Conservation (phyloP, 2,888 invertebrate genomes). For the Anarsia innoxiella region DNA sequence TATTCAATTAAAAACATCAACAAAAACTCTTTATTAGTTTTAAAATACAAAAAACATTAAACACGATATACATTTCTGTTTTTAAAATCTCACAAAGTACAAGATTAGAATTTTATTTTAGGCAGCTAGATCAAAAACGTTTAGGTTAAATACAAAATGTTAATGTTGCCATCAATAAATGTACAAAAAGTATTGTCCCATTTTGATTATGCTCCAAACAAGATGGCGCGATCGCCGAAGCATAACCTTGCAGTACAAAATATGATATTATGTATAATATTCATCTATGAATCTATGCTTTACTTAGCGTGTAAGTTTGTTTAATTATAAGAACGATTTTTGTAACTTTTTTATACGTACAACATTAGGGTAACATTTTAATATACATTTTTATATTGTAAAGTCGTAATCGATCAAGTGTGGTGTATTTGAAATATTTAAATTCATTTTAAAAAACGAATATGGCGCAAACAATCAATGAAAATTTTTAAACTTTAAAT, state of each 20-base stretch:
- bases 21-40: no score
- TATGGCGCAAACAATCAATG: no score
- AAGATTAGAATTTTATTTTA: conserved; percentile 22
- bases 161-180: conserved; percentile 35
- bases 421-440: no score
- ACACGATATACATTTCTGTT: no score
- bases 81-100: no score
- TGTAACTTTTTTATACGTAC: conserved; percentile 47
- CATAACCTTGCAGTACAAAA: conserved; percentile 72
- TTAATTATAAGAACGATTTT: conserved; percentile 33
- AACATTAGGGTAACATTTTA: conserved; percentile 38
- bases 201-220: conserved; percentile 19
- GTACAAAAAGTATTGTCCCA: conserved; percentile 21
- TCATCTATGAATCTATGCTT: conserved; percentile 65
- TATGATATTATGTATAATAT: conserved; percentile 62
- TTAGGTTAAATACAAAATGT: conserved; percentile 25
- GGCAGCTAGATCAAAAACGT: conserved; percentile 32
- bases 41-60: no score
- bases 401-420: no score
- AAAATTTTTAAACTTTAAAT: no score
- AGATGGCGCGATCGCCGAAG: conserved; percentile 18
- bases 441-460: no score
- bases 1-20: no score
- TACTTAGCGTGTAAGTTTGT: conserved; percentile 57
- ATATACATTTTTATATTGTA: conserved; percentile 38